Evolutionary conservation across 2,888 invertebrate genomes (phyloP).

Genomic region (Noctua comes): DNA sequence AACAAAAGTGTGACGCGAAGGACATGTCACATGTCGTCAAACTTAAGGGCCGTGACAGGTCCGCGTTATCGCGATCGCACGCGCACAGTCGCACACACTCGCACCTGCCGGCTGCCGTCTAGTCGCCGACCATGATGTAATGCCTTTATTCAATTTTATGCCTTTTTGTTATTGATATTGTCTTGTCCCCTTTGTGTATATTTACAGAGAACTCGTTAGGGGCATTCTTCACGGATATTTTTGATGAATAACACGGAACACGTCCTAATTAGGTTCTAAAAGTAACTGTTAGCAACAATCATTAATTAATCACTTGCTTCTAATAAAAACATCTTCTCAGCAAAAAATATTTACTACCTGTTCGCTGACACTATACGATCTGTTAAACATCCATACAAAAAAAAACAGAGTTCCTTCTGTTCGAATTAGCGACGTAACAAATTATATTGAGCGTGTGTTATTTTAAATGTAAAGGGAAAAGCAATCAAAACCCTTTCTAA

Average conservation of each 20-base stretch:
- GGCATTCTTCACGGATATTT: slow-evolving; percentile 22
- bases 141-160: slow-evolving; percentile 58
- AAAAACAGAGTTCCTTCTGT: background rate
- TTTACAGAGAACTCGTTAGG: slow-evolving; percentile 45
- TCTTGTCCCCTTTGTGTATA: slow-evolving; percentile 41
- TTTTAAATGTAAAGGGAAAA: slow-evolving; percentile 35
- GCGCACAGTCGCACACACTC: slow-evolving; percentile 59
- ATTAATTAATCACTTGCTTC: slow-evolving; percentile 5
- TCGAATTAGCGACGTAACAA: background rate
- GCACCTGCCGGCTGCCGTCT: slow-evolving; percentile 77
- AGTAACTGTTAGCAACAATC: slow-evolving; percentile 4
- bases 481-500: slow-evolving; percentile 49
- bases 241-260: slow-evolving; percentile 27
- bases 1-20: slow-evolving; percentile 78
- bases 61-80: slow-evolving; percentile 68
- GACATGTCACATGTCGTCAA: slow-evolving; percentile 72
- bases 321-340: slow-evolving; percentile 6
- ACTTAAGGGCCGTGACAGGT: slow-evolving; percentile 72
- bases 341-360: background rate
- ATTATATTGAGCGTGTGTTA: slow-evolving; percentile 15
- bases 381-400: background rate
- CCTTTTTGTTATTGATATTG: slow-evolving; percentile 59
- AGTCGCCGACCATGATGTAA: slow-evolving; percentile 55
- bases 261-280: slow-evolving; percentile 34
- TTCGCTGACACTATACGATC: background rate